Evolutionary conservation across 2,888 invertebrate species (phyloP).

Genomic region (Spodoptera picta): DNA sequence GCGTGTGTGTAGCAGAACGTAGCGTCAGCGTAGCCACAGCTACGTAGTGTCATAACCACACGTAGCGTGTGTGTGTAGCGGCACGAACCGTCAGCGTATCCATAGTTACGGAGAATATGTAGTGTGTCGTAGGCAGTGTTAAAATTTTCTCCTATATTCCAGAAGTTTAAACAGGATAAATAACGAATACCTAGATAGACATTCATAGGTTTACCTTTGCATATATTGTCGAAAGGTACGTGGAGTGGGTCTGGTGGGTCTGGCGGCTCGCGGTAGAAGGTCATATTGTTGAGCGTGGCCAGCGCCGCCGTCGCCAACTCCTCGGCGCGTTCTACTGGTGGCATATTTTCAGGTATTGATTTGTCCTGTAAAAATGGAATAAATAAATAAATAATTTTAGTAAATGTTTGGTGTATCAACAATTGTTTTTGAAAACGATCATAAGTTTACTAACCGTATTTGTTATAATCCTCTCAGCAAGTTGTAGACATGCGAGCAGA

Average conservation of each 20-base stretch:
- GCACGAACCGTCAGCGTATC: not conserved
- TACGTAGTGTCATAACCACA: not conserved
- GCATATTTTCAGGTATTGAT: constrained; percentile 54
- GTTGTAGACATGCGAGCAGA: constrained; percentile 73
- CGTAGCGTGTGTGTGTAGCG: not conserved
- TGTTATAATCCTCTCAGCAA: constrained; percentile 67
- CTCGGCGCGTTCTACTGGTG: constrained; percentile 83
- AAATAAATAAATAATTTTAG: not conserved
- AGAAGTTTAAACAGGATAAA: no score
- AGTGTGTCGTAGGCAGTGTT: no score
- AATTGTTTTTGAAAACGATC: no score
- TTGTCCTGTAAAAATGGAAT: constrained; percentile 38
- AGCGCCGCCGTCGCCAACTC: constrained; percentile 93
- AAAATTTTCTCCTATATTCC: no score
- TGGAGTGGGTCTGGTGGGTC: constrained; percentile 90
- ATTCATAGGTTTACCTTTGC: constrained; percentile 74
- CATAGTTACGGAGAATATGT: no score
- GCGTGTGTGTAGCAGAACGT: constrained; percentile 1
- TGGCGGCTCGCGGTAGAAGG: constrained; percentile 90
- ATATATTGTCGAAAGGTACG: constrained; percentile 92
- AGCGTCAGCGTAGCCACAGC: not conserved
- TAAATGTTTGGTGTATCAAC: not conserved
- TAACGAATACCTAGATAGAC: no score
- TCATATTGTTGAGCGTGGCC: constrained; percentile 95
- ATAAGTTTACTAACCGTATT: constrained; percentile 45